A percentile compares a stretch with the other conserved stretches of the same genome.
Conservation (phyloP, 1,140 invertebrate species). For the Drosophila guanche region DNA sequence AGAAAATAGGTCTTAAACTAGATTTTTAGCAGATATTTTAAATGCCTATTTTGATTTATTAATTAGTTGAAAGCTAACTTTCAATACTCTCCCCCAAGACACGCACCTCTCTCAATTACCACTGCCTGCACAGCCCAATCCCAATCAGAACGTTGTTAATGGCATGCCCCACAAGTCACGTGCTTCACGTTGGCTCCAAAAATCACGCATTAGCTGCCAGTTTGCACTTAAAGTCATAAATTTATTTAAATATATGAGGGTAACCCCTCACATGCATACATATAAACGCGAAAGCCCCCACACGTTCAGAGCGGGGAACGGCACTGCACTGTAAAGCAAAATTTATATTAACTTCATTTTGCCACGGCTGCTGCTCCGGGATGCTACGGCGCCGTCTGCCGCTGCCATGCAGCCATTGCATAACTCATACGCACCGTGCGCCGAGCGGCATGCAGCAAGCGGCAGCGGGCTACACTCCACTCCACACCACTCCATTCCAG, state of each 20-base stretch:
- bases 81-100: too few species aligned
- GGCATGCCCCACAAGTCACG: slow-evolving; percentile 39
- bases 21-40: too few species aligned
- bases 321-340: slow-evolving; percentile 61
- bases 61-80: too few species aligned
- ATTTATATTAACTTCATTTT: slow-evolving; percentile 82
- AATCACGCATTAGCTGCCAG: slow-evolving; percentile 80
- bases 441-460: slow-evolving; percentile 31
- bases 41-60: too few species aligned
- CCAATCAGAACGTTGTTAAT: not conserved
- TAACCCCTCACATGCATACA: slow-evolving; percentile 22
- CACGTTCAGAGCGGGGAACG: slow-evolving; percentile 6
- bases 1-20: too few species aligned
- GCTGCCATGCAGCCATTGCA: slow-evolving; percentile 65
- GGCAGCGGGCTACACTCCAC: too few species aligned
- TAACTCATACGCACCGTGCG: slow-evolving; percentile 80
- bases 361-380: slow-evolving; percentile 14
- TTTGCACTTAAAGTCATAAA: slow-evolving; percentile 81
- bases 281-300: slow-evolving; percentile 19
- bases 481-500: slow-evolving; percentile 30
- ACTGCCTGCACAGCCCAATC: not conserved
- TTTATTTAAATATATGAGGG: slow-evolving; percentile 76
- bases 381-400: slow-evolving; percentile 10
- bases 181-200: slow-evolving; percentile 49
- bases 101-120: too few species aligned